phyloP scores from a whole-genome alignment of 2,888 invertebrate genomes.

The Luperina testacea region DNA sequence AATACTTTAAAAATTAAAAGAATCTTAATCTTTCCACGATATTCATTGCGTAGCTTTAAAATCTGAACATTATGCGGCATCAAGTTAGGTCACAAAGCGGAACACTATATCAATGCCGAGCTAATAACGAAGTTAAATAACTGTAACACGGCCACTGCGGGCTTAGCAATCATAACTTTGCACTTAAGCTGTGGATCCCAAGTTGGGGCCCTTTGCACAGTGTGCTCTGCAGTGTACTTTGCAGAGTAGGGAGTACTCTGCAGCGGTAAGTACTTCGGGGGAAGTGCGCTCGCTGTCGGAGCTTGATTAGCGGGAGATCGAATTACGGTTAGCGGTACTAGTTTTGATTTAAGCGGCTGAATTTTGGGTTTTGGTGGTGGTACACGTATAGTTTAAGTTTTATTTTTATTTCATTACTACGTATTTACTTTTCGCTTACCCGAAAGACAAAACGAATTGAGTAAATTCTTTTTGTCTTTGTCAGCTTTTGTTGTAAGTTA shows the following conservation, averaged over 20 bases:
- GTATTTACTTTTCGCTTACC: not conserved
- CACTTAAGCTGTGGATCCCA: constrained; percentile 61
- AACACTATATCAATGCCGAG: constrained; percentile 60
- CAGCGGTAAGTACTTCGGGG: constrained; percentile 15
- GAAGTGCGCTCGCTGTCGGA: constrained; percentile 32
- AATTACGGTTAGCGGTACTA: constrained; percentile 35
- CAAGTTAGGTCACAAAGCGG: constrained; percentile 50
- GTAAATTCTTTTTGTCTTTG: not conserved
- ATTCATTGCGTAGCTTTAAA: not conserved
- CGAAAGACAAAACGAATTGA: not conserved
- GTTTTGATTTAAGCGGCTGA: constrained; percentile 18
- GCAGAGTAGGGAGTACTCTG: constrained; percentile 14
- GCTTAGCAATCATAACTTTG: constrained; percentile 69
- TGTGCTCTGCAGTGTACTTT: constrained; percentile 24
- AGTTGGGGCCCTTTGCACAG: constrained; percentile 50
- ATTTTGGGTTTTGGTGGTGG: not conserved
- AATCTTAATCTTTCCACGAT: not conserved
- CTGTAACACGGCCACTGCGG: constrained; percentile 42
- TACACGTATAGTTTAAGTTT: not conserved
- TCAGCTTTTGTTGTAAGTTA: not conserved
- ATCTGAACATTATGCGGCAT: constrained; percentile 12
- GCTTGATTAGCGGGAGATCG: constrained; percentile 55
- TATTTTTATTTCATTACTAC: not conserved
- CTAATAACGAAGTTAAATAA: constrained; percentile 65
- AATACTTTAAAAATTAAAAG: not conserved